A percentile compares a stretch with the other conserved stretches of the same genome.
phyloP scores from a whole-genome alignment of 2,888 invertebrate genomes.

The Torymus texanus region DNA sequence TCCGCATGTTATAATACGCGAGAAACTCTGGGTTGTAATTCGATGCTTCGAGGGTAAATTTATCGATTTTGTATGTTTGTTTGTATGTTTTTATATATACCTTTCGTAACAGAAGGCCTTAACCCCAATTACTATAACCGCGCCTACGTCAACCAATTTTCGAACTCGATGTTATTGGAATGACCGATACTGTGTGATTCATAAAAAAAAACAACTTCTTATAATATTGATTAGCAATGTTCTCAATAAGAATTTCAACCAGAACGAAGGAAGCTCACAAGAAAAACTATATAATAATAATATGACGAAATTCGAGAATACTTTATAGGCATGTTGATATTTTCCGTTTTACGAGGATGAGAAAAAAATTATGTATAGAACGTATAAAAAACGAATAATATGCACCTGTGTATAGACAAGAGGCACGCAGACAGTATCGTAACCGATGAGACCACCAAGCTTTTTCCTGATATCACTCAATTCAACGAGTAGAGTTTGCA shows the following conservation, averaged over 20 bases:
- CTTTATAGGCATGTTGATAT: not conserved
- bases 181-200: too few species aligned
- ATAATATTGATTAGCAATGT: too few species aligned
- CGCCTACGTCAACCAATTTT: too few species aligned
- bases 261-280: too few species aligned
- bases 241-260: too few species aligned
- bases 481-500: slow-evolving; percentile 92
- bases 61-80: not conserved
- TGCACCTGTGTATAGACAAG: slow-evolving; percentile 92
- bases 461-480: slow-evolving; percentile 91
- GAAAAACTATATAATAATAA: too few species aligned
- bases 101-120: too few species aligned
- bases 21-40: not conserved
- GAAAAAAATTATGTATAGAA: not conserved
- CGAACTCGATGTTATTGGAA: too few species aligned
- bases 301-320: not conserved
- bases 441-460: slow-evolving; percentile 90
- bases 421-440: slow-evolving; percentile 94
- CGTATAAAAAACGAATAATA: slow-evolving; percentile 15
- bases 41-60: not conserved
- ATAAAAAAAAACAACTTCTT: too few species aligned
- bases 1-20: not conserved
- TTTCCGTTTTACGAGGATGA: too few species aligned
- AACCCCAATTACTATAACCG: too few species aligned
- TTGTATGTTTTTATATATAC: too few species aligned